Evolutionary conservation across 2,888 invertebrate genomes (phyloP).

Genomic region (Athrips mouffetella): DNA sequence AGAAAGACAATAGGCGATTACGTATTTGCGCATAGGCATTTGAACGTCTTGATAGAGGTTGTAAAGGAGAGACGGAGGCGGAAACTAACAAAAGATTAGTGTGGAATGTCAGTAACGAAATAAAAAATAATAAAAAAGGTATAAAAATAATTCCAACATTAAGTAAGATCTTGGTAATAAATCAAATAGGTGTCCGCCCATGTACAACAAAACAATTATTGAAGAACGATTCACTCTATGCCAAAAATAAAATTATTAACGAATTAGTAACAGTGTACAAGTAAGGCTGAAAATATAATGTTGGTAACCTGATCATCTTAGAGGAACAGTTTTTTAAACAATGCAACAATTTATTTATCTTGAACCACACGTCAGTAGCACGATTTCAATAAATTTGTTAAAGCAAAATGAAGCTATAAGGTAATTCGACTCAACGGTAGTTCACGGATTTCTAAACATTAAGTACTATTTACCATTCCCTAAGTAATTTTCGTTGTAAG

Average conservation of each 20-base stretch:
- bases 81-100: not conserved
- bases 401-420: slow-evolving; percentile 67
- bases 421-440: slow-evolving; percentile 56
- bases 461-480: slow-evolving; percentile 47
- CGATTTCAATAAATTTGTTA: slow-evolving; percentile 72
- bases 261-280: too few relatives aligned
- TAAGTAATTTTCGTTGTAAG: slow-evolving; percentile 52
- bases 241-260: too few relatives aligned
- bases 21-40: slow-evolving; percentile 51
- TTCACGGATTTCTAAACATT: slow-evolving; percentile 36
- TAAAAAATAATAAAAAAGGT: too few relatives aligned
- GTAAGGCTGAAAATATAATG: not conserved
- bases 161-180: too few relatives aligned
- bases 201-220: too few relatives aligned
- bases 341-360: slow-evolving; percentile 25
- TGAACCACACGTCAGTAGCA: slow-evolving; percentile 45
- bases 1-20: slow-evolving; percentile 67
- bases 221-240: too few relatives aligned
- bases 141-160: too few relatives aligned
- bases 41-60: slow-evolving; percentile 36
- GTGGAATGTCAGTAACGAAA: too few relatives aligned
- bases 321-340: not conserved
- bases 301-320: too few relatives aligned
- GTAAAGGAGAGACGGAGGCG: not conserved
- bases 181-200: too few relatives aligned